phyloP scores from a whole-genome alignment of 2,888 invertebrate genomes.

The Mylabris sibirica region DNA sequence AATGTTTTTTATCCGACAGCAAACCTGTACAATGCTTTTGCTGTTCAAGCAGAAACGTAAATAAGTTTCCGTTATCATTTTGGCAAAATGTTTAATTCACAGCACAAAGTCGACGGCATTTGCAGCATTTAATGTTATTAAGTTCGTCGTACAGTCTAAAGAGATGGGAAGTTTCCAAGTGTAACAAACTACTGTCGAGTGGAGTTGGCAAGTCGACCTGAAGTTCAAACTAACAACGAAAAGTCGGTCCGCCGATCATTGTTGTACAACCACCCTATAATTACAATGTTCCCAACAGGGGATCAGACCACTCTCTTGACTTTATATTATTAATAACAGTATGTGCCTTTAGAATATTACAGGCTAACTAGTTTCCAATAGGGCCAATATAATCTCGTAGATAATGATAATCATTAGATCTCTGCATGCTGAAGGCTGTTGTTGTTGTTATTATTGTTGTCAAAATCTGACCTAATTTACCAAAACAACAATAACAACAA shows the following conservation, averaged over 20 bases:
- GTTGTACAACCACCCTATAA: neutral
- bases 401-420: neutral
- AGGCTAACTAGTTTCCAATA: conserved; percentile 3
- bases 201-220: conserved; percentile 32
- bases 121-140: conserved; percentile 41
- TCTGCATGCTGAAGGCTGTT: neutral
- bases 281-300: conserved; percentile 12
- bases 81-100: conserved; percentile 36
- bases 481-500: neutral
- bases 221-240: conserved; percentile 9
- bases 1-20: conserved; percentile 25
- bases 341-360: neutral
- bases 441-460: neutral
- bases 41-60: conserved; percentile 16
- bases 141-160: conserved; percentile 29
- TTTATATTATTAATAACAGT: neutral
- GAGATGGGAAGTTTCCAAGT: conserved; percentile 40
- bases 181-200: conserved; percentile 38
- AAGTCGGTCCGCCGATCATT: neutral
- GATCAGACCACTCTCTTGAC: neutral
- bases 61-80: conserved; percentile 33
- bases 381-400: neutral
- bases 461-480: neutral
- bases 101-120: conserved; percentile 37
- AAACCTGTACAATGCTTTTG: conserved; percentile 17